phyloP scores from a whole-genome alignment of 1,140 invertebrate genomes.

The Liolophura sinensis region DNA sequence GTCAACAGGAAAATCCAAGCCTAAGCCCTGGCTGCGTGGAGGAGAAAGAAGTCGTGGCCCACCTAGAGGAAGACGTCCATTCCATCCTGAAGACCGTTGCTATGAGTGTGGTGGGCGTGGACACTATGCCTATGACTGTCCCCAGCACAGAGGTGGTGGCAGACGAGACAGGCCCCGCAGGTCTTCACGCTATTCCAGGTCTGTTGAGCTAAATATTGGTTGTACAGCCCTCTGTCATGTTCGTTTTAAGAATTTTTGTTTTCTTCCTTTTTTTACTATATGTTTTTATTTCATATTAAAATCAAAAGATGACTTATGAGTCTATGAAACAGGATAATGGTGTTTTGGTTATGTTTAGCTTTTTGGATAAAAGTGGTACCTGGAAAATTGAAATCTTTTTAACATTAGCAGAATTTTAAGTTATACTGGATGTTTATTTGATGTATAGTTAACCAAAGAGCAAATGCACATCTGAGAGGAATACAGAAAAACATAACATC shows the following conservation, averaged over 20 bases:
- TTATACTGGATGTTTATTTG: no score
- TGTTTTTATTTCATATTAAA: conserved; percentile 6
- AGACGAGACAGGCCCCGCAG: conserved; percentile 1
- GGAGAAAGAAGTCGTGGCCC: conserved; percentile 23
- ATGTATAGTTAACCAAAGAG: no score
- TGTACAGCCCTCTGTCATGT: conserved; percentile 4
- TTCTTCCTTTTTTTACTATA: conserved; percentile 1
- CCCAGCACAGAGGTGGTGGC: conserved; percentile 18
- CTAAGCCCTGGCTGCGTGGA: conserved; percentile 52
- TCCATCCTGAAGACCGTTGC: conserved; percentile 83
- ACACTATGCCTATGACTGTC: conserved; percentile 88
- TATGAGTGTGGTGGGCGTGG: conserved; percentile 91
- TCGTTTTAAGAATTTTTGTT: background rate
- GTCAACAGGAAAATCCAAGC: conserved; percentile 75
- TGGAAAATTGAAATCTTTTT: no score
- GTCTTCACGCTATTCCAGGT: conserved; percentile 4
- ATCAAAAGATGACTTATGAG: conserved; percentile 9
- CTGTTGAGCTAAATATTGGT: conserved; percentile 5
- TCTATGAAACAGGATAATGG: background rate
- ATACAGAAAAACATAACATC: no score
- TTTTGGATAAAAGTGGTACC: no score
- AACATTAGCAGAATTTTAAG: no score
- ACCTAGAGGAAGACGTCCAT: conserved; percentile 60
- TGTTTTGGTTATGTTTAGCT: no score
- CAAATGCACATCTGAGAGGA: no score